Evolutionary conservation across 1,140 invertebrate species (phyloP).

Genomic region (Drosophila elegans): DNA sequence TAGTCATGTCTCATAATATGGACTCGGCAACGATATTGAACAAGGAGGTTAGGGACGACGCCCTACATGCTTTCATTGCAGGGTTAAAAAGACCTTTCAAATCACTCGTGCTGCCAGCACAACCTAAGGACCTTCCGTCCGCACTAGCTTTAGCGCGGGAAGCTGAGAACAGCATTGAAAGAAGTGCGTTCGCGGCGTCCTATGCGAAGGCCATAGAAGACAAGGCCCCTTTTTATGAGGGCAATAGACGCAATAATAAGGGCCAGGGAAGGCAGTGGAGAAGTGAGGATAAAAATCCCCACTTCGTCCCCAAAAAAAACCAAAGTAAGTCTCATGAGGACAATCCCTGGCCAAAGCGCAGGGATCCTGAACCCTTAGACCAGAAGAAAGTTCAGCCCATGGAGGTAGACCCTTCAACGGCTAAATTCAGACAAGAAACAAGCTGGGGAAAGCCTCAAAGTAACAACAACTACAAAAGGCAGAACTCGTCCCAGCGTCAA

Average conservation of each 20-base stretch:
- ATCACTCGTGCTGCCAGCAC: no score
- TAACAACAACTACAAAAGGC: constrained; percentile 15
- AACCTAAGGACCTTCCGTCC: no score
- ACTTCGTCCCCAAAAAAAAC: neutral
- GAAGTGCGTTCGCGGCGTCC: no score
- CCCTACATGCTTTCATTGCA: constrained; percentile 2
- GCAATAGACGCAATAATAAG: constrained; percentile 1
- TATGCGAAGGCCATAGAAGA: no score
- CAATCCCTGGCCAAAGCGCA: constrained; percentile 1
- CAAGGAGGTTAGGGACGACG: constrained; percentile 11
- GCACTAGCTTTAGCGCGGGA: no score
- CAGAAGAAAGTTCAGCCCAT: constrained; percentile 15
- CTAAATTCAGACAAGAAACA: constrained; percentile 11
- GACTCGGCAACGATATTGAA: constrained; percentile 7
- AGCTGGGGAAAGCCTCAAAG: constrained; percentile 9
- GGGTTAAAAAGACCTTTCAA: no score
- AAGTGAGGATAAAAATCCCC: constrained; percentile 2
- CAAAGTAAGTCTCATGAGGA: neutral
- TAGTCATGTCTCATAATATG: neutral
- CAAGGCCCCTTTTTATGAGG: neutral
- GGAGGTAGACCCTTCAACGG: constrained; percentile 19
- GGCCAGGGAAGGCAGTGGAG: neutral
- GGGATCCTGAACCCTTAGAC: neutral
- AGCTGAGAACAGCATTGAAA: no score
- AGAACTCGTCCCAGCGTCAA: constrained; percentile 14